phyloP scores from a whole-genome alignment of 1,140 invertebrate genomes.

The Stratiolaelaps scimitus region DNA sequence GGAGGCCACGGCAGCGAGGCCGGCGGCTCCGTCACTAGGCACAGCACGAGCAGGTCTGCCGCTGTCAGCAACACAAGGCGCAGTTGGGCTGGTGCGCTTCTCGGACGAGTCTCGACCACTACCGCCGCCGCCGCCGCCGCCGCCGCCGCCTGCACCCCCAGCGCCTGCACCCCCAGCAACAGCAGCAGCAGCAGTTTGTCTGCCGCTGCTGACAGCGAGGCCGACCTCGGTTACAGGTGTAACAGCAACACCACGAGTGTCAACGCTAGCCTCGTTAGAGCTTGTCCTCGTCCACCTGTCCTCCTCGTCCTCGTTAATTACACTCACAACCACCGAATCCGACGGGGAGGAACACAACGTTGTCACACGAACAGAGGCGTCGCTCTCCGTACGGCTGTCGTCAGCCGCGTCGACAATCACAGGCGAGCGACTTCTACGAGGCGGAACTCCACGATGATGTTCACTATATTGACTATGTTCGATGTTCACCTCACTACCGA shows the following conservation, averaged over 20 bases:
- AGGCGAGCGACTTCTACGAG: too few species aligned
- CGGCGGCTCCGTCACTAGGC: too few species aligned
- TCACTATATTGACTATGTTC: too few species aligned
- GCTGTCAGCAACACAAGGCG: background rate
- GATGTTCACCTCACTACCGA: too few species aligned
- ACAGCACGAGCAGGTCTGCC: too few species aligned
- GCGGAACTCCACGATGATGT: too few species aligned
- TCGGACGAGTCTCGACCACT: too few species aligned
- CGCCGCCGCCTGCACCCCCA: background rate
- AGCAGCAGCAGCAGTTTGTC: background rate
- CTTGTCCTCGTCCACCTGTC: background rate
- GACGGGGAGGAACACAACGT: background rate
- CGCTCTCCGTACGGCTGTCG: too few species aligned
- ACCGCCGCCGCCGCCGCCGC: background rate
- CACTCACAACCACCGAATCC: background rate
- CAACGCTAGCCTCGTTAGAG: background rate
- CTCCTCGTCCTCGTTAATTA: background rate
- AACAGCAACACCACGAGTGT: background rate
- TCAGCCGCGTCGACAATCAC: too few species aligned
- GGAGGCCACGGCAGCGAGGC: too few species aligned
- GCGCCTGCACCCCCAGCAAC: background rate
- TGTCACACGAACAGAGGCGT: background rate
- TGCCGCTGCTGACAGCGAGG: background rate
- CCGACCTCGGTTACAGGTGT: background rate
- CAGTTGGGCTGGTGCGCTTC: background rate